These are phyloP conservation scores for Embiotoca jacksoni DNA, from an alignment of 2,113 vertebrate species.

Conservation along the genomic window DNA sequence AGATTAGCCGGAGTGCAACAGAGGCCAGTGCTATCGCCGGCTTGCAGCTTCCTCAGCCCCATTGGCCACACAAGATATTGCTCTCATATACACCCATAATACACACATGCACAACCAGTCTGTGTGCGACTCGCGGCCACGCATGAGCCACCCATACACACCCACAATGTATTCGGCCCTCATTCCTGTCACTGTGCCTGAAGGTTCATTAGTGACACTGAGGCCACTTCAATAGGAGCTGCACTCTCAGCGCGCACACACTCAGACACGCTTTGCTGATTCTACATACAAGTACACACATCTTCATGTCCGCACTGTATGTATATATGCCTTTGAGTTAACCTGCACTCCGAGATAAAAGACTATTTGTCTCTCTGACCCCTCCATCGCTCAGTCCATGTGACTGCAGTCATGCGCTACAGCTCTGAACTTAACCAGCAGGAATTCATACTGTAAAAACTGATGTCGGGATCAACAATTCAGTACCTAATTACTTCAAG, in stretches of 20 bases:
- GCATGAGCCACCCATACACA: slow-evolving; percentile 39
- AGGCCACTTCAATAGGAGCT: slow-evolving; percentile 71
- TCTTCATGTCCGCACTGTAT: not conserved
- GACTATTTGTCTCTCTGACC: slow-evolving; percentile 40
- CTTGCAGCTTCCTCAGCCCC: slow-evolving; percentile 68
- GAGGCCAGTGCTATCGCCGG: slow-evolving; percentile 67
- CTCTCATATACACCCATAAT: slow-evolving; percentile 18
- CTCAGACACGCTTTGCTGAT: slow-evolving; percentile 24
- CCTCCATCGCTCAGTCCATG: slow-evolving; percentile 14
- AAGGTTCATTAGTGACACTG: slow-evolving; percentile 79
- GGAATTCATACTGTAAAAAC: slow-evolving; percentile 42
- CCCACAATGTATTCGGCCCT: slow-evolving; percentile 41
- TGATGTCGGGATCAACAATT: slow-evolving; percentile 67
- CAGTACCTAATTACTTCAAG: slow-evolving; percentile 73
- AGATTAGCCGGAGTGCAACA: slow-evolving; percentile 77
- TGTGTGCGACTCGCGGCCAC: slow-evolving; percentile 6
- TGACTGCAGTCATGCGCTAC: not conserved
- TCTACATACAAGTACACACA: slow-evolving; percentile 22
- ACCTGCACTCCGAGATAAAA: slow-evolving; percentile 50
- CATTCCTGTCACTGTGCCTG: slow-evolving; percentile 55
- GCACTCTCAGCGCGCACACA: slow-evolving; percentile 39
- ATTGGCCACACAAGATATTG: slow-evolving; percentile 65
- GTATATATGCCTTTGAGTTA: slow-evolving; percentile 51
- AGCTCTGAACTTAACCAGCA: slow-evolving; percentile 34
- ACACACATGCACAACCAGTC: slow-evolving; percentile 24